Percentiles rank a stretch among this genome's conserved stretches.
Conservation (phyloP, 2,888 invertebrate genomes). For the Acanthopleura granulata region DNA sequence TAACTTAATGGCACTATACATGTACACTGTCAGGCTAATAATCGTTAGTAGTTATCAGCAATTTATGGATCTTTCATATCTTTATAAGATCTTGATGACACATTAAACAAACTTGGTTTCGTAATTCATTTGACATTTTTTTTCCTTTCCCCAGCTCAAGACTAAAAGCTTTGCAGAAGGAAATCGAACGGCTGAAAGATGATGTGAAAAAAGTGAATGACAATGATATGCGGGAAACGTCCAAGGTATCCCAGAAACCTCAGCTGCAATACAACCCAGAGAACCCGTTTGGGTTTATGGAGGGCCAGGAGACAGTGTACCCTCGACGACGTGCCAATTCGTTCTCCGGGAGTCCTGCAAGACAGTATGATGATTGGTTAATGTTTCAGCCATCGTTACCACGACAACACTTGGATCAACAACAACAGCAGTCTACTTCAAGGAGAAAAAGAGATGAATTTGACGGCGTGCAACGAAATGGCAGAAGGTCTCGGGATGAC, state of each 20-base stretch:
- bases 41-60: too few species aligned
- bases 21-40: too few species aligned
- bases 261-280: conserved; percentile 35
- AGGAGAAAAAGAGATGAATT: neutral
- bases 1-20: too few species aligned
- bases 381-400: conserved; percentile 32
- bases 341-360: conserved; percentile 52
- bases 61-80: too few species aligned
- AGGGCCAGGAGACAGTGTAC: conserved; percentile 28
- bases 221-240: neutral
- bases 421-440: neutral
- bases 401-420: neutral
- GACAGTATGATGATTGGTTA: conserved; percentile 57
- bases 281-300: conserved; percentile 59
- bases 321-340: conserved; percentile 58
- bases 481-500: neutral
- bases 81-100: too few species aligned
- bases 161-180: conserved; percentile 50
- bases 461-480: neutral
- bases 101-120: neutral
- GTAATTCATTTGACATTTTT: too few species aligned
- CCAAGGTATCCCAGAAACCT: neutral
- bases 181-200: conserved; percentile 52
- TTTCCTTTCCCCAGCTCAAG: conserved; percentile 40
- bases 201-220: conserved; percentile 40